Base-by-base conservation (phyloP, 2,113 vertebrate species). In the Sylvia atricapilla region DNA sequence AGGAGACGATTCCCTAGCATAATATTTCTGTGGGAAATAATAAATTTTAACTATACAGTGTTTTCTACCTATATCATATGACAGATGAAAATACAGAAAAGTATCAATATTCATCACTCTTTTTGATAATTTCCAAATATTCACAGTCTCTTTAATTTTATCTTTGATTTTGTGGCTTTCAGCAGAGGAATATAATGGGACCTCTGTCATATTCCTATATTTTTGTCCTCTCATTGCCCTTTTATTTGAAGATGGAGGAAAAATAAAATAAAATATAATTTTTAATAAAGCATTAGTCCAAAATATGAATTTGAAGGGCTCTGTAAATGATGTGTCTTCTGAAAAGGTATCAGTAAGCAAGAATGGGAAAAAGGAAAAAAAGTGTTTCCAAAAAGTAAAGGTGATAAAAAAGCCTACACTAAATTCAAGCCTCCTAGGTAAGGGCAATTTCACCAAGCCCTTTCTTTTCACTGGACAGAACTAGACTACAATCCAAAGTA, bases 271-370 rank as follows among this genome's bases (percentile, higher is more conserved):
- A 78, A 90, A 77, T 12, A 46, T 7, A 46, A 6, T n/a, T 74
- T 64, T 47, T 90, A 31, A 9, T 60, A 92, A 95, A 92, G 44
- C 83, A 90, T 80, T 95, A 89, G 70, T 85, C 79, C 95, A 82
- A 96, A 69, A 94, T 37, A 96, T 96, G 46, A 94, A 92, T 97
- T 95, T 96, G 93, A 96, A 97, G 64, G 50, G 84, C 43, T 93
- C 83, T 84, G 75, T 75, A 94, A 97, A 94, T 76, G 30, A 95
- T 25, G 2, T 31, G 15, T 44, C 75, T 87, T 95, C 90, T 56
- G 92, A 92, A 86, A 91, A 83, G 17, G 16, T 83, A 18, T 58
- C 64, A 92, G 13, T 19, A 49, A 30, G 33, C 30, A 89, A 81
- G 63, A 96, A 87, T 1, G 1, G 27, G 27, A 94, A 72, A 41